Conservation (phyloP, 2,113 vertebrate genomes). For the Notothenia rossii region DNA sequence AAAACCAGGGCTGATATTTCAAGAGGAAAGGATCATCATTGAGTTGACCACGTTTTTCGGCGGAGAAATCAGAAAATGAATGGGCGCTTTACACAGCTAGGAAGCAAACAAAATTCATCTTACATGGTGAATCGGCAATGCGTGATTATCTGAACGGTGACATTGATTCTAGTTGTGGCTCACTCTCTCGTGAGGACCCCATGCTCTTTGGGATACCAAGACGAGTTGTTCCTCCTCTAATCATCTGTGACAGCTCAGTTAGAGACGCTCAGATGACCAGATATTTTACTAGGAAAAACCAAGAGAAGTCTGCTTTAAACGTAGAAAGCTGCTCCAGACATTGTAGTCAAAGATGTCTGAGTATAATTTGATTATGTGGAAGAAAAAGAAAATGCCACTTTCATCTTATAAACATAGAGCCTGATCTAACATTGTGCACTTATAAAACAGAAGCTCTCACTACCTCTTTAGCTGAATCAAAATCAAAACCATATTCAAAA, state of each 20-base stretch:
- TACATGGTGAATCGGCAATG: conserved; percentile 82
- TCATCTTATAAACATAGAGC: conserved; percentile 35
- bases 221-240: conserved; percentile 80
- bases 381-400: conserved; percentile 20
- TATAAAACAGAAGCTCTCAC: conserved; percentile 7
- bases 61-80: conserved; percentile 76
- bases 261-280: conserved; percentile 82
- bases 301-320: conserved; percentile 56
- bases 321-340: conserved; percentile 45
- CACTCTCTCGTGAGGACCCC: conserved; percentile 80
- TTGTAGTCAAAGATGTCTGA: conserved; percentile 44
- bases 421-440: conserved; percentile 12
- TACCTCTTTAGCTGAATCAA: conserved; percentile 1
- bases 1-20: conserved; percentile 44
- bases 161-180: conserved; percentile 80
- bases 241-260: conserved; percentile 81
- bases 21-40: conserved; percentile 49
- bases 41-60: conserved; percentile 60
- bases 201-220: conserved; percentile 80
- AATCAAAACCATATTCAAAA: conserved; percentile 1
- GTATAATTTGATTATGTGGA: conserved; percentile 59
- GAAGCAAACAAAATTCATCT: conserved; percentile 84
- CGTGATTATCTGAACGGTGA: conserved; percentile 79
- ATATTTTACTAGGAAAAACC: conserved; percentile 73
- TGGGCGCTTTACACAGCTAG: conserved; percentile 78